These are phyloP conservation scores for Siphlonurus alternatus DNA, from an alignment of 2,888 invertebrate species.

Conservation along the genomic window DNA sequence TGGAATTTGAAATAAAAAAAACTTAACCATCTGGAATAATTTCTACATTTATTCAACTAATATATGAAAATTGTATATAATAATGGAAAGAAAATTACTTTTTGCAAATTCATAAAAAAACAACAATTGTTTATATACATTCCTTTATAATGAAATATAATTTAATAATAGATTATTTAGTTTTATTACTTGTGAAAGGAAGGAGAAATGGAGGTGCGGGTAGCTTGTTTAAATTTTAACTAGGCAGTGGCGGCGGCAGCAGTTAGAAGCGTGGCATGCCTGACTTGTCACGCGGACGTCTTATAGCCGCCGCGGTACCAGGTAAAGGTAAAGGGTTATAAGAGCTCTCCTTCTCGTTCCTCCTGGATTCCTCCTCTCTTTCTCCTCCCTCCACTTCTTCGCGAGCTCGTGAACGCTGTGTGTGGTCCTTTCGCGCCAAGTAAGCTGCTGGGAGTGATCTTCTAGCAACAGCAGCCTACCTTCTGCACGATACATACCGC, in stretches of 20 bases:
- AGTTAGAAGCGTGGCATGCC: background rate
- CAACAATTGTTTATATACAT: no score
- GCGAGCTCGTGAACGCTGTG: background rate
- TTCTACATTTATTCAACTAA: no score
- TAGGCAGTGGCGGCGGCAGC: background rate
- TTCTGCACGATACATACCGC: no score
- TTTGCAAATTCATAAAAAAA: no score
- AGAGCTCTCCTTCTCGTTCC: no score
- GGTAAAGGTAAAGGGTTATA: background rate
- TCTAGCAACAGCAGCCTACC: no score
- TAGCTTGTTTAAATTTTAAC: background rate
- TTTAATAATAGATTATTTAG: background rate
- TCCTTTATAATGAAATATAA: background rate
- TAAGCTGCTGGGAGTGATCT: no score
- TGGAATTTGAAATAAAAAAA: no score
- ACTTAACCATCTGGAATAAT: no score
- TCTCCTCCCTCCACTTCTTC: background rate
- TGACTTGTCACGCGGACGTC: background rate
- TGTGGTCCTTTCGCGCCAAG: background rate
- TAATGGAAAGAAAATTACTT: no score
- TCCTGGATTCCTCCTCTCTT: background rate
- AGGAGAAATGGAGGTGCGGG: background rate
- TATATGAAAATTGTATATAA: no score
- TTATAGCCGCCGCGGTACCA: no score
- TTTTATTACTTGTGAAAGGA: background rate